Evolutionary conservation across 2,797 vertebrate genomes (phyloP).

Genomic region (Discoglossus pictus): DNA sequence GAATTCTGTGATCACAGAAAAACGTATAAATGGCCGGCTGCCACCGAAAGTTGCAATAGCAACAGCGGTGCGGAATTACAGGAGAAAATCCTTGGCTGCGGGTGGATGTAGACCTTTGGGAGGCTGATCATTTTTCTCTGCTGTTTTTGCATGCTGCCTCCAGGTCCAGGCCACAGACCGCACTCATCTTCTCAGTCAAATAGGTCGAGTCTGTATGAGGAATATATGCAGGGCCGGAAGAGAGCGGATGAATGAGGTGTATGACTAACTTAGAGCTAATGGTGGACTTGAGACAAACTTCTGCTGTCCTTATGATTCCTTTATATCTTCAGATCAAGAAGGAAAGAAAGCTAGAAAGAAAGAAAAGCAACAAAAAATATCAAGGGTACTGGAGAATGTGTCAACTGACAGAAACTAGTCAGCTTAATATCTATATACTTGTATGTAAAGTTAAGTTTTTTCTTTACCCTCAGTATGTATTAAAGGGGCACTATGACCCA

Average conservation of each 20-base stretch:
- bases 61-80: constrained; percentile 37
- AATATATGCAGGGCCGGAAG: constrained; percentile 30
- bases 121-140: constrained; percentile 41
- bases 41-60: constrained; percentile 33
- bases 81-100: constrained; percentile 39
- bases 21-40: constrained; percentile 34
- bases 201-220: constrained; percentile 8
- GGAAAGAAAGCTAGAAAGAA: too few species aligned
- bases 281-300: constrained; percentile 2
- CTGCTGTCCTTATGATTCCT: too few species aligned
- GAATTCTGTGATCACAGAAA: constrained; percentile 38
- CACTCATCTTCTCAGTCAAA: constrained; percentile 36
- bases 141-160: constrained; percentile 15
- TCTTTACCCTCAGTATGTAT: too few species aligned
- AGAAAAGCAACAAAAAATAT: too few species aligned
- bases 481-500: too few species aligned
- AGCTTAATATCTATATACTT: too few species aligned
- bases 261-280: constrained; percentile 39
- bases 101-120: constrained; percentile 37
- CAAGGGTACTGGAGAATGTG: too few species aligned
- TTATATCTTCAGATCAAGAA: too few species aligned
- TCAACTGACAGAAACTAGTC: too few species aligned
- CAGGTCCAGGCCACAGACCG: constrained; percentile 32
- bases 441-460: too few species aligned
- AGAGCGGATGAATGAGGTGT: constrained; percentile 28